Conservation (phyloP, 1,140 invertebrate species). For the Neodiprion lecontei region DNA sequence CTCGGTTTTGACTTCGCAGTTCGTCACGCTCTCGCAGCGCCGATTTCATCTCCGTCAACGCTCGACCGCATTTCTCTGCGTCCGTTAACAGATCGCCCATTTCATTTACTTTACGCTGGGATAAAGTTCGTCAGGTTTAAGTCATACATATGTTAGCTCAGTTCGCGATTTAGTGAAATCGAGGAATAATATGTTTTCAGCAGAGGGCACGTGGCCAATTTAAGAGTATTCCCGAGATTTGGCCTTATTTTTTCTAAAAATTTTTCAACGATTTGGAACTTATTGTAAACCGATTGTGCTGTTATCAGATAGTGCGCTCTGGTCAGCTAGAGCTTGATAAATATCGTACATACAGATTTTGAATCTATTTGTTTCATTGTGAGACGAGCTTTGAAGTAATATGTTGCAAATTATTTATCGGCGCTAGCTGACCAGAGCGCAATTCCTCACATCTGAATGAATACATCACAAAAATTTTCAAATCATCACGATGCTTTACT, state of each 20-base stretch:
- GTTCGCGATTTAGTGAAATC: slow-evolving; percentile 26
- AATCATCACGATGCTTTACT: too few relatives aligned
- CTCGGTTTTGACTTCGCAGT: slow-evolving; percentile 30
- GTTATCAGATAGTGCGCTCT: not conserved
- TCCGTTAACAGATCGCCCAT: slow-evolving; percentile 18
- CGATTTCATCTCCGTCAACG: slow-evolving; percentile 30
- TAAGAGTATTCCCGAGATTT: not conserved
- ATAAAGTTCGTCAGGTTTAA: not conserved
- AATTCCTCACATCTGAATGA: too few relatives aligned
- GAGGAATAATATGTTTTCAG: not conserved
- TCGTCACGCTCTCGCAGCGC: slow-evolving; percentile 28
- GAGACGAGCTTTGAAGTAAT: too few relatives aligned
- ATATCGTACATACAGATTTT: too few relatives aligned
- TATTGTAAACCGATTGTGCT: not conserved
- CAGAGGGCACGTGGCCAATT: not conserved
- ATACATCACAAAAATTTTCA: too few relatives aligned
- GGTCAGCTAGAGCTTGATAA: not conserved
- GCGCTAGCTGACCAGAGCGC: too few relatives aligned
- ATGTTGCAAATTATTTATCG: too few relatives aligned
- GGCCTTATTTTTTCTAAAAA: slow-evolving; percentile 9
- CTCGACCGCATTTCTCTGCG: slow-evolving; percentile 25
- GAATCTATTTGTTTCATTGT: too few relatives aligned
- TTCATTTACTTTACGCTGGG: not conserved
- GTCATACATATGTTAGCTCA: slow-evolving; percentile 21
- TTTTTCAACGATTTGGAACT: not conserved